Evolutionary conservation across 2,888 invertebrate genomes (phyloP).

Genomic region (Sinotaia quadrata): DNA sequence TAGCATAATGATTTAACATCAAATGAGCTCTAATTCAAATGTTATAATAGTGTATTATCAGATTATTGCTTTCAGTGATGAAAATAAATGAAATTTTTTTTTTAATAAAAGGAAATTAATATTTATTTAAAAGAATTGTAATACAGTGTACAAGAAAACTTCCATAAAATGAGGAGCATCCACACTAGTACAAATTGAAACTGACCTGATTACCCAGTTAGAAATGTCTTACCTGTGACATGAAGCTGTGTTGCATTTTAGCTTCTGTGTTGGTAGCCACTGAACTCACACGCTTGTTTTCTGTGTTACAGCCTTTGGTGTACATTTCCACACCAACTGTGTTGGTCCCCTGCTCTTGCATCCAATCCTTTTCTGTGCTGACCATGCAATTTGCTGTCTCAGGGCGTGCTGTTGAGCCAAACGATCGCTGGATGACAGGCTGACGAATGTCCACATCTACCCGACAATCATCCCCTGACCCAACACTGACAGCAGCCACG

Average conservation of each 20-base stretch:
- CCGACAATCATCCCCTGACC: slow-evolving; percentile 55
- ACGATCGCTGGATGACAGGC: slow-evolving; percentile 52
- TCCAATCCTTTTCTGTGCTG: slow-evolving; percentile 61
- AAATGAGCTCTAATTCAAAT: too few relatives aligned
- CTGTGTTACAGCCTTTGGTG: slow-evolving; percentile 57
- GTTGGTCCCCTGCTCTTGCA: slow-evolving; percentile 59
- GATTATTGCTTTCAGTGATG: too few relatives aligned
- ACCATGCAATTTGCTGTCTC: slow-evolving; percentile 47
- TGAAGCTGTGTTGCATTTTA: background rate
- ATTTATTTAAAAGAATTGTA: too few relatives aligned
- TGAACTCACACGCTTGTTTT: slow-evolving; percentile 45
- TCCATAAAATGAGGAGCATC: too few relatives aligned
- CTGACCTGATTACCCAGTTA: too few relatives aligned
- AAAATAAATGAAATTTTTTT: too few relatives aligned
- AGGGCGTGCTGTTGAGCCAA: slow-evolving; percentile 62
- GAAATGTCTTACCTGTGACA: slow-evolving; percentile 8
- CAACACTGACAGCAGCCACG: slow-evolving; percentile 46
- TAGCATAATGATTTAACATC: too few relatives aligned
- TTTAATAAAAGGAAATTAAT: too few relatives aligned
- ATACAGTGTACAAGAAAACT: too few relatives aligned
- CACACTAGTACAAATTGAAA: too few relatives aligned
- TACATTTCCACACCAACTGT: slow-evolving; percentile 48
- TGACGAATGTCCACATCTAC: slow-evolving; percentile 64
- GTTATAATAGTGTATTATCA: too few relatives aligned
- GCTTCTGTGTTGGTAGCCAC: slow-evolving; percentile 59